A percentile compares a stretch with the other conserved stretches of the same genome.
These are phyloP conservation scores for Steinernema feltiae DNA, from an alignment of 1,140 invertebrate species.

Conservation along the genomic window DNA sequence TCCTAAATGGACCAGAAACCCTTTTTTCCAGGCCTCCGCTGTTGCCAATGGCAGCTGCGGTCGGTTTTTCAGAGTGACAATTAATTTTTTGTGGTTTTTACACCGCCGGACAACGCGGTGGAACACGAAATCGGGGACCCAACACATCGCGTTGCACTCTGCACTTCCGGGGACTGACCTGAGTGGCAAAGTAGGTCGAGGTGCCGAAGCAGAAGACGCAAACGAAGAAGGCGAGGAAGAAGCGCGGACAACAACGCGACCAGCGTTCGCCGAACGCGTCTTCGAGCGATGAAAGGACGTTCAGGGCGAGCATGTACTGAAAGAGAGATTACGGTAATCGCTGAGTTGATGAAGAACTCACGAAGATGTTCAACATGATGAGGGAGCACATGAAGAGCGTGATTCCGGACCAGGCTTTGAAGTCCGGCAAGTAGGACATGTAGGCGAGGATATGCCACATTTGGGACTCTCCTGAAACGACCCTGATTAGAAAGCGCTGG, in stretches of 20 bases:
- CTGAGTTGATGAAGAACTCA: slow-evolving; percentile 32
- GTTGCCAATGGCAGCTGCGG: neutral
- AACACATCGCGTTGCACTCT: too few relatives aligned
- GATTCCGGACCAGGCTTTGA: slow-evolving; percentile 48
- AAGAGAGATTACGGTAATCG: neutral
- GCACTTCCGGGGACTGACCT: neutral
- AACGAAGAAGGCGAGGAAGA: slow-evolving; percentile 48
- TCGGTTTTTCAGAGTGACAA: neutral
- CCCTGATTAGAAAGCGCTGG: too few relatives aligned
- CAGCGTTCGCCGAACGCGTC: slow-evolving; percentile 51
- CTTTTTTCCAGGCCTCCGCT: too few relatives aligned
- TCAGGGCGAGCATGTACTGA: slow-evolving; percentile 45
- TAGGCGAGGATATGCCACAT: slow-evolving; percentile 54
- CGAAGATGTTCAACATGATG: slow-evolving; percentile 51
- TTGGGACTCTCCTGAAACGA: slow-evolving; percentile 35
- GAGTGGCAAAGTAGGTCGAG: slow-evolving; percentile 52
- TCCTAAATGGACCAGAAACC: too few relatives aligned
- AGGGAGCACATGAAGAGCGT: slow-evolving; percentile 43
- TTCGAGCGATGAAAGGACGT: slow-evolving; percentile 49
- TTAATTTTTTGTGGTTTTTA: neutral
- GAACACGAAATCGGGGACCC: too few relatives aligned
- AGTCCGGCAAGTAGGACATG: slow-evolving; percentile 43
- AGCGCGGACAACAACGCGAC: slow-evolving; percentile 49
- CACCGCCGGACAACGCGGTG: neutral
- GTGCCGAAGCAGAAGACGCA: slow-evolving; percentile 38